Percentiles rank a stretch among this genome's conserved stretches.
These are phyloP conservation scores for Lochmaea capreae DNA, from an alignment of 2,888 invertebrate genomes.

Conservation along the genomic window DNA sequence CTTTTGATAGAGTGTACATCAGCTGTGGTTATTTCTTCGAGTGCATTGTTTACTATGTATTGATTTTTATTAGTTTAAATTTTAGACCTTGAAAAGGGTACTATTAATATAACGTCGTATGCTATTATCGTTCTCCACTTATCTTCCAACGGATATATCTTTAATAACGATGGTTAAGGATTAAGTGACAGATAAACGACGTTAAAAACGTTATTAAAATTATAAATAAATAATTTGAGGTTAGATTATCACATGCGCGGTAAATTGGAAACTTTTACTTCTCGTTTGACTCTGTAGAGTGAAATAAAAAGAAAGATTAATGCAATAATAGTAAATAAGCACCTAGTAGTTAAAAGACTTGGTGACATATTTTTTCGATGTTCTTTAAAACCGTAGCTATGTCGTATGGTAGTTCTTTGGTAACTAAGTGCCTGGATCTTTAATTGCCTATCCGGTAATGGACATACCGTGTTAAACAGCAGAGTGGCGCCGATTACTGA, in stretches of 20 bases:
- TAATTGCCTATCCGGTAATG: conserved; percentile 67
- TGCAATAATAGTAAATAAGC: conserved; percentile 5
- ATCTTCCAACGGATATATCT: not conserved
- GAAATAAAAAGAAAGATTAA: not conserved
- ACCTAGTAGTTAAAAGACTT: conserved; percentile 44
- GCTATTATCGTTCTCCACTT: not conserved
- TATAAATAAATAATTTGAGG: too few relatives aligned
- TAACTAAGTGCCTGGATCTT: conserved; percentile 65
- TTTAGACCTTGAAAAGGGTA: conserved; percentile 2
- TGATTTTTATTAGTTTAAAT: not conserved
- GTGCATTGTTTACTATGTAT: not conserved
- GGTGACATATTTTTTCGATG: conserved; percentile 54
- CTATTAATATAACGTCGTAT: not conserved
- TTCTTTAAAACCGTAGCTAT: conserved; percentile 64
- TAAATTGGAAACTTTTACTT: not conserved
- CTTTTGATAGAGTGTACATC: not conserved
- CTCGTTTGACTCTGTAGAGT: not conserved
- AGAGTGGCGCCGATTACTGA: conserved; percentile 63
- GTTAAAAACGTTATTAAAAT: not conserved
- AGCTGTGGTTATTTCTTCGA: not conserved
- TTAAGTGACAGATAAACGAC: not conserved
- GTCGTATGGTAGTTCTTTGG: conserved; percentile 57
- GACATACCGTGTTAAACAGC: conserved; percentile 66
- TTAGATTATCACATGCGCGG: too few relatives aligned
- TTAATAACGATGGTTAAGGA: not conserved